Evolutionary conservation across 1,140 invertebrate genomes (phyloP).

Genomic region (Ips nitidus): DNA sequence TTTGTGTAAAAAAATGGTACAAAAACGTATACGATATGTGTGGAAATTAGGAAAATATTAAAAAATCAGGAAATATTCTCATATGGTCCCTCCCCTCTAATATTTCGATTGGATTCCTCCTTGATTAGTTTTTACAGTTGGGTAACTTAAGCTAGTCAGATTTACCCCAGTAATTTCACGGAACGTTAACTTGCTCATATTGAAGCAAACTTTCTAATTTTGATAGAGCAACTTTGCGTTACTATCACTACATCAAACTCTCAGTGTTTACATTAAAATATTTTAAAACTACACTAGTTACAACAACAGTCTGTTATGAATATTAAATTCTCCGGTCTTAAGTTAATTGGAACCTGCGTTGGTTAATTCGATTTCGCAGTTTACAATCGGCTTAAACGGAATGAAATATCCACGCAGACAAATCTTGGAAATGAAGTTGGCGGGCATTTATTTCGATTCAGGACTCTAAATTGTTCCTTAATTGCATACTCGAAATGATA

Average conservation of each 20-base stretch:
- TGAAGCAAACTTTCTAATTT: not conserved
- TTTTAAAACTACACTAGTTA: too few species aligned
- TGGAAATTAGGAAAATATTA: too few species aligned
- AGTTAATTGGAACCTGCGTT: constrained; percentile 17
- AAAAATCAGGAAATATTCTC: too few species aligned
- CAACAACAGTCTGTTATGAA: not conserved
- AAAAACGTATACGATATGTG: too few species aligned
- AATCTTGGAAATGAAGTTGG: constrained; percentile 14
- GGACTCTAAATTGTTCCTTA: constrained; percentile 16
- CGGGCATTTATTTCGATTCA: constrained; percentile 21
- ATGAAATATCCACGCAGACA: constrained; percentile 20
- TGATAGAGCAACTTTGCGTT: not conserved
- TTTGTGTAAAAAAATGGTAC: too few species aligned
- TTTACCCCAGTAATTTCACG: constrained; percentile 3
- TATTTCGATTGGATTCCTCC: not conserved
- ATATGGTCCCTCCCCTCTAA: too few species aligned
- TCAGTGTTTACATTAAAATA: too few species aligned
- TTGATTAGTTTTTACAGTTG: constrained; percentile 2
- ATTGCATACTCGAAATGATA: constrained; percentile 27
- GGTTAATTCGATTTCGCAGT: constrained; percentile 14
- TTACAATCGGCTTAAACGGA: constrained; percentile 18
- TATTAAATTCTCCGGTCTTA: not conserved
- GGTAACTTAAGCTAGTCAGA: constrained; percentile 1
- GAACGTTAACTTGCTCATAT: not conserved
- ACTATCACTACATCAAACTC: too few species aligned